phyloP scores from a whole-genome alignment of 2,797 vertebrate species.

The Platalea minor region DNA sequence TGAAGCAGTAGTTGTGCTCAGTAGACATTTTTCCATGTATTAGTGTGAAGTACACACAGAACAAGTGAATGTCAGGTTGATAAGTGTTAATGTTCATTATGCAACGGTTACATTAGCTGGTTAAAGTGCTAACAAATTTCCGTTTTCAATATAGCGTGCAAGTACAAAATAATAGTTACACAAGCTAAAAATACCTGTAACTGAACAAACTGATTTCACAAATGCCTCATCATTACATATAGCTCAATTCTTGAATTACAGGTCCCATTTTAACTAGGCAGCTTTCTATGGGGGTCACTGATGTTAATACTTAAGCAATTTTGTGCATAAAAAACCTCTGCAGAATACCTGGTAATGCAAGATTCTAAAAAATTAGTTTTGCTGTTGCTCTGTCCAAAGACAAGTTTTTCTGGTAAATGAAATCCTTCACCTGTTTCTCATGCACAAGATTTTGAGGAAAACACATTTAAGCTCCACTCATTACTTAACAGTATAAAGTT shows the following conservation, averaged over 20 bases:
- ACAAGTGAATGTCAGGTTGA: background rate
- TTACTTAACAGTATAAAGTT: background rate
- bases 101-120: background rate
- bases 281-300: background rate
- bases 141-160: background rate
- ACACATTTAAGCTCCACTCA: background rate
- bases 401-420: background rate
- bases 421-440: background rate
- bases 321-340: background rate
- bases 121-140: background rate
- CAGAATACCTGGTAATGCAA: background rate
- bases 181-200: background rate
- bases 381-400: background rate
- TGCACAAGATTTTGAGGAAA: background rate
- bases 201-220: background rate
- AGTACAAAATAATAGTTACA: background rate
- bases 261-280: background rate
- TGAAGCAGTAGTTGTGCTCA: slow-evolving; percentile 4
- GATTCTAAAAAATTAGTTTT: background rate
- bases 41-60: background rate
- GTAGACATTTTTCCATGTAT: background rate
- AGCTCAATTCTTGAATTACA: background rate
- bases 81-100: background rate
- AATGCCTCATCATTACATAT: background rate
- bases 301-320: background rate